Conservation (phyloP, 2,888 invertebrate species). For the Andrena bicolor region DNA sequence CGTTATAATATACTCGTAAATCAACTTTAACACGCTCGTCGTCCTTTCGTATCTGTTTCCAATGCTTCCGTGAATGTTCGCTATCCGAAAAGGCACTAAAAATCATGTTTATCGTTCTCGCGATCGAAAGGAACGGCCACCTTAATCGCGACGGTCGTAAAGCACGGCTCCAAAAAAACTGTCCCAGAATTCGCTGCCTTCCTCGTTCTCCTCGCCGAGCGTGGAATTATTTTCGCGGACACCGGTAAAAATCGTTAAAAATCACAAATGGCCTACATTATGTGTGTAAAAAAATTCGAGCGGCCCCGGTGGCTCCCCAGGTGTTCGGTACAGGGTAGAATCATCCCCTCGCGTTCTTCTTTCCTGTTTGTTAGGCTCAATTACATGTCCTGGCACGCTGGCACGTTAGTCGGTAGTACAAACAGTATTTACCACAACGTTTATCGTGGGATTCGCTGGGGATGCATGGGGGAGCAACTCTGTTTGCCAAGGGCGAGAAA, state of each 20-base stretch:
- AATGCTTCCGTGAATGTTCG: not conserved
- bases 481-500: not conserved
- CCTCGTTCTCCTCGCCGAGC: not conserved
- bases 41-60: not conserved
- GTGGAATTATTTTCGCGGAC: slow-evolving; percentile 23
- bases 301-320: slow-evolving; percentile 9
- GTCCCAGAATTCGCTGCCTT: not conserved
- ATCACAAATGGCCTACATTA: slow-evolving; percentile 47
- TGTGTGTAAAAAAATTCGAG: slow-evolving; percentile 62
- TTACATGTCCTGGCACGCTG: slow-evolving; percentile 50
- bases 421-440: slow-evolving; percentile 49
- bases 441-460: slow-evolving; percentile 41
- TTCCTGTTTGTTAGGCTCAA: slow-evolving; percentile 40
- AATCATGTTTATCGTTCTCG: not conserved
- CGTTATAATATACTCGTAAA: slow-evolving; percentile 2
- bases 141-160: slow-evolving; percentile 24
- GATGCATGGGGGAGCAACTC: slow-evolving; percentile 15
- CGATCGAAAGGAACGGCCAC: not conserved
- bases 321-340: slow-evolving; percentile 31
- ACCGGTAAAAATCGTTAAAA: slow-evolving; percentile 68
- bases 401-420: slow-evolving; percentile 51
- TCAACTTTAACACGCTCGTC: not conserved
- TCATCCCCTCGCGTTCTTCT: slow-evolving; percentile 22
- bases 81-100: slow-evolving; percentile 1
- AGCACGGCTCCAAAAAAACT: slow-evolving; percentile 9